Conservation (phyloP, 92 coral and sea anemone genomes). For the Palythoa grandis region DNA sequence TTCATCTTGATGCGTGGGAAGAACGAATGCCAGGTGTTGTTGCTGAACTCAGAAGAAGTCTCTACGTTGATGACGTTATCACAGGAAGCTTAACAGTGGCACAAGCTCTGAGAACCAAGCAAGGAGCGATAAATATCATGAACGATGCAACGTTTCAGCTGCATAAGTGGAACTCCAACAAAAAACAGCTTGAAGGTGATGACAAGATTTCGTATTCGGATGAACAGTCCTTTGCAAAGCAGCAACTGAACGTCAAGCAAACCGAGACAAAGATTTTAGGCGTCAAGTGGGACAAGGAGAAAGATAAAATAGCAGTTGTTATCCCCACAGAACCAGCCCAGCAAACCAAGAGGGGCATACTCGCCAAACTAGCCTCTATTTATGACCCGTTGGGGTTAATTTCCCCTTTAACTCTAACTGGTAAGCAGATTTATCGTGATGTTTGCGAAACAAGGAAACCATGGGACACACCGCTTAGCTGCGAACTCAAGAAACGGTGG, state of each 20-base stretch:
- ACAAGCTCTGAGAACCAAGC: not conserved
- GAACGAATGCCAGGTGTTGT: not conserved
- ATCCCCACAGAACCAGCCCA: constrained; percentile 52
- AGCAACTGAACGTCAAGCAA: constrained; percentile 5
- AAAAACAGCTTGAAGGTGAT: not conserved
- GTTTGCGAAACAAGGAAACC: constrained; percentile 52
- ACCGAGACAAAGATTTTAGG: constrained; percentile 55
- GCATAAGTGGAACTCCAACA: not conserved
- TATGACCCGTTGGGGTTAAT: constrained; percentile 60
- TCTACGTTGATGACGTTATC: not conserved
- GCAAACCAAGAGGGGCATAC: constrained; percentile 54
- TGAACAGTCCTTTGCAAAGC: not conserved
- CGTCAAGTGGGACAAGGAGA: constrained; percentile 53
- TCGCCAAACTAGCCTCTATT: constrained; percentile 57
- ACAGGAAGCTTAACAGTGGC: not conserved
- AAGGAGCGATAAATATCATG: not conserved
- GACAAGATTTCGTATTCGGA: not conserved
- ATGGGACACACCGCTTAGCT: constrained; percentile 52
- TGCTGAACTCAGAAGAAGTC: not conserved
- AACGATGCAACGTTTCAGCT: not conserved
- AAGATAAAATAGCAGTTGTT: constrained; percentile 41
- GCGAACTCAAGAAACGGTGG: constrained; percentile 41
- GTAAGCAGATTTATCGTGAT: constrained; percentile 61
- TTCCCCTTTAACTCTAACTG: constrained; percentile 50
- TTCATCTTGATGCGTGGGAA: constrained; percentile 40